Evolutionary conservation across 2,888 invertebrate species (phyloP).

Genomic region (Amblyjoppa proteus): DNA sequence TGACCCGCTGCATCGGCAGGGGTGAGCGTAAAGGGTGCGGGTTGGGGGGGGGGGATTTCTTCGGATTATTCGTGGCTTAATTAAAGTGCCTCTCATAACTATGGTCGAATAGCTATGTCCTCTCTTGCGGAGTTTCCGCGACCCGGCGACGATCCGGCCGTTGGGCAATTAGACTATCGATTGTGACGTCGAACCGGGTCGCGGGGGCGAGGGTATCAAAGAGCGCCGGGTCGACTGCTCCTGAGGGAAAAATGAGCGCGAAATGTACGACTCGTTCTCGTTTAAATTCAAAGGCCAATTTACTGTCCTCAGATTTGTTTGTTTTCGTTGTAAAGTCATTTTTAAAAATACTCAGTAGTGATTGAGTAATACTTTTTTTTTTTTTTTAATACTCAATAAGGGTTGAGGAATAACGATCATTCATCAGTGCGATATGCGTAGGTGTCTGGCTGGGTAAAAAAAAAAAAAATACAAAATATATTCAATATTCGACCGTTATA

Average conservation of each 20-base stretch:
- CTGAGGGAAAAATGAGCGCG: neutral
- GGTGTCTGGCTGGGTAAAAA: too few species aligned
- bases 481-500: too few species aligned
- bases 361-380: neutral
- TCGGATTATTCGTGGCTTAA: slow-evolving; percentile 38
- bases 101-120: slow-evolving; percentile 16
- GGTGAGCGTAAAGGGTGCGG: too few species aligned
- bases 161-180: slow-evolving; percentile 81
- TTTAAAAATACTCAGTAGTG: neutral
- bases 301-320: neutral
- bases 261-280: neutral
- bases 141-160: slow-evolving; percentile 29
- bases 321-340: neutral
- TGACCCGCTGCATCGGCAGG: slow-evolving; percentile 12
- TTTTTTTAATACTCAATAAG: neutral
- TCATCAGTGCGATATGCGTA: too few species aligned
- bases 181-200: slow-evolving; percentile 73
- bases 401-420: neutral
- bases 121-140: slow-evolving; percentile 54
- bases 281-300: neutral
- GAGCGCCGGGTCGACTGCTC: neutral
- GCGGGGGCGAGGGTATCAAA: slow-evolving; percentile 42
- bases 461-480: too few species aligned
- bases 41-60: neutral
- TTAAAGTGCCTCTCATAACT: slow-evolving; percentile 53